These are phyloP conservation scores for Muscicapa adusta DNA, from an alignment of 2,113 vertebrate genomes.

Conservation along the genomic window DNA sequence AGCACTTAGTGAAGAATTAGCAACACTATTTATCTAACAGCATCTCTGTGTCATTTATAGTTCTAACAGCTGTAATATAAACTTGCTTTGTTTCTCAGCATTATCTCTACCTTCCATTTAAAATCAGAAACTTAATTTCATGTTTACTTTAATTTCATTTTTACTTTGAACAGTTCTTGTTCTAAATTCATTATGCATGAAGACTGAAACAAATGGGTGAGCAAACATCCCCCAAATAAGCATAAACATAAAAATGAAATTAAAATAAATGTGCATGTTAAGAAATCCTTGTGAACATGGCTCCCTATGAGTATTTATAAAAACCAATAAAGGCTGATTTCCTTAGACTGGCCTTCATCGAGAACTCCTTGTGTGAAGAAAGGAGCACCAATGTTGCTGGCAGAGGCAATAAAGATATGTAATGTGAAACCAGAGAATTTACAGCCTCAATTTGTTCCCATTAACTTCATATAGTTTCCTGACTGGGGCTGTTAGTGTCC, in stretches of 20 bases:
- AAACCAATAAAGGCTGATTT: fast-evolving
- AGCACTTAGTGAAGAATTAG: neutral
- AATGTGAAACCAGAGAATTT: neutral
- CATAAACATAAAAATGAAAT: neutral
- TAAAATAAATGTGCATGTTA: neutral
- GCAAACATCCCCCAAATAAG: neutral
- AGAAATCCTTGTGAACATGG: neutral
- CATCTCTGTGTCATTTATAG: neutral
- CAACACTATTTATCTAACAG: neutral
- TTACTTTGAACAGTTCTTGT: neutral
- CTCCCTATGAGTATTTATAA: neutral
- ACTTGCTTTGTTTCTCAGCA: neutral
- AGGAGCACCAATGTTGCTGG: neutral
- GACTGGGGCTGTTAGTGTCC: neutral
- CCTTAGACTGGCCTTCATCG: neutral
- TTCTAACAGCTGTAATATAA: neutral
- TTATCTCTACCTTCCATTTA: neutral
- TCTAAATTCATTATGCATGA: neutral
- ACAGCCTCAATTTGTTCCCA: neutral
- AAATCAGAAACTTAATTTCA: neutral
- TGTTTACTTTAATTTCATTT: too few relatives aligned
- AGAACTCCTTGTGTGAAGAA: neutral
- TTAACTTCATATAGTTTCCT: neutral
- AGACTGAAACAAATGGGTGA: neutral
- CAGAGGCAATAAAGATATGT: fast-evolving